These are phyloP conservation scores for Hippocampus abdominalis DNA, from an alignment of 2,113 vertebrate species.

Conservation along the genomic window DNA sequence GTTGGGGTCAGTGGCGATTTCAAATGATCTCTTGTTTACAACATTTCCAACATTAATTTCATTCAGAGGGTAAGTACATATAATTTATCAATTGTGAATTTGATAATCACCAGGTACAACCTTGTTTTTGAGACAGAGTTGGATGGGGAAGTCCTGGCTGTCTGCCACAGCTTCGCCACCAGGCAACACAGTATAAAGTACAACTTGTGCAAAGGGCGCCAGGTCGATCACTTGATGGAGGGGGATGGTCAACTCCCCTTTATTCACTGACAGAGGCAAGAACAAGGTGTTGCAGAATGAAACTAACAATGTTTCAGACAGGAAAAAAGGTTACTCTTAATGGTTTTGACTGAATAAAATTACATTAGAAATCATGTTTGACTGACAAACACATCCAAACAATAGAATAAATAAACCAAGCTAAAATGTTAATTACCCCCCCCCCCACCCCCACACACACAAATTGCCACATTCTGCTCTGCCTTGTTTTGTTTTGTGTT, in stretches of 20 bases:
- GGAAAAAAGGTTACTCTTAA: neutral
- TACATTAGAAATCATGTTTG: neutral
- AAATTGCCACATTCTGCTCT: no score
- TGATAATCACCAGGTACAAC: conserved; percentile 46
- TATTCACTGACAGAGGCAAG: conserved; percentile 60
- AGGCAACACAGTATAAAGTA: conserved; percentile 77
- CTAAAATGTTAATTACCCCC: no score
- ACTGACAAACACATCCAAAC: neutral
- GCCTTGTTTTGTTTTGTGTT: no score
- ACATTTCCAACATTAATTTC: neutral
- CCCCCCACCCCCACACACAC: no score
- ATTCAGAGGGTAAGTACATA: neutral
- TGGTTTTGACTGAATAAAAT: neutral
- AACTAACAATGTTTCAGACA: neutral
- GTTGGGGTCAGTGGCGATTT: neutral
- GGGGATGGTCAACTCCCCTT: conserved; percentile 61
- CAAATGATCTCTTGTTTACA: neutral
- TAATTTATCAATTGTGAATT: neutral
- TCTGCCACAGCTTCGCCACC: conserved; percentile 78
- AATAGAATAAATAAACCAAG: no score
- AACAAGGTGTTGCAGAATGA: neutral
- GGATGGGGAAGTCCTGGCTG: conserved; percentile 69
- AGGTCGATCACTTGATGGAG: conserved; percentile 62
- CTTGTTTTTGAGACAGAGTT: conserved; percentile 82
- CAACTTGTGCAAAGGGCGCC: conserved; percentile 77